phyloP scores from a whole-genome alignment of 2,888 invertebrate genomes.

The Plebejus argus region DNA sequence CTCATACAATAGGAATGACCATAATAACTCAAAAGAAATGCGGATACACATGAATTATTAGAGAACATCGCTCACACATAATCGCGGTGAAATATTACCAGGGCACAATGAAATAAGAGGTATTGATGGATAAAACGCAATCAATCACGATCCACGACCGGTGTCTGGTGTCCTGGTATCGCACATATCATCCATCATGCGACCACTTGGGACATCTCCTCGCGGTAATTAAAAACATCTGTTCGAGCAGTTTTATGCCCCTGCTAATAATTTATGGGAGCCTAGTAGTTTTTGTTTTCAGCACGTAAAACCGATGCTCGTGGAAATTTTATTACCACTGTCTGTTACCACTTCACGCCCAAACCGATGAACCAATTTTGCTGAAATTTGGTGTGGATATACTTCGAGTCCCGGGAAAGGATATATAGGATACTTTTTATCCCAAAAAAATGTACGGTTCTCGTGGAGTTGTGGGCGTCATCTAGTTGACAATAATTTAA shows the following conservation, averaged over 20 bases:
- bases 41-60: slow-evolving; percentile 49
- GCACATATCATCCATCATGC: slow-evolving; percentile 49
- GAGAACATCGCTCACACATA: slow-evolving; percentile 55
- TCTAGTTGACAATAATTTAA: too few relatives aligned
- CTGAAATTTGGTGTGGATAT: too few relatives aligned
- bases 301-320: not conserved
- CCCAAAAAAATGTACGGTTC: too few relatives aligned
- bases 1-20: slow-evolving; percentile 22
- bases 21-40: slow-evolving; percentile 24
- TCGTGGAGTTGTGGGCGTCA: too few relatives aligned
- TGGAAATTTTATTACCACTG: too few relatives aligned
- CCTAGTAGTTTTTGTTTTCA: not conserved
- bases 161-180: slow-evolving; percentile 56
- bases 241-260: slow-evolving; percentile 37
- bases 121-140: slow-evolving; percentile 54
- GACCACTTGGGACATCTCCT: slow-evolving; percentile 40
- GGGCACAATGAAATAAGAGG: slow-evolving; percentile 62
- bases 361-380: too few relatives aligned
- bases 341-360: too few relatives aligned
- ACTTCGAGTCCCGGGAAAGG: too few relatives aligned
- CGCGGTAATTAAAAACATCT: slow-evolving; percentile 54
- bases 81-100: slow-evolving; percentile 56
- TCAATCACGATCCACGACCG: slow-evolving; percentile 46
- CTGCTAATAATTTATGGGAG: slow-evolving; percentile 25
- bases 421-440: too few relatives aligned